Conservation (phyloP, 35 echinoderm and acorn worm species). For the Ophiothrix spiculata region DNA sequence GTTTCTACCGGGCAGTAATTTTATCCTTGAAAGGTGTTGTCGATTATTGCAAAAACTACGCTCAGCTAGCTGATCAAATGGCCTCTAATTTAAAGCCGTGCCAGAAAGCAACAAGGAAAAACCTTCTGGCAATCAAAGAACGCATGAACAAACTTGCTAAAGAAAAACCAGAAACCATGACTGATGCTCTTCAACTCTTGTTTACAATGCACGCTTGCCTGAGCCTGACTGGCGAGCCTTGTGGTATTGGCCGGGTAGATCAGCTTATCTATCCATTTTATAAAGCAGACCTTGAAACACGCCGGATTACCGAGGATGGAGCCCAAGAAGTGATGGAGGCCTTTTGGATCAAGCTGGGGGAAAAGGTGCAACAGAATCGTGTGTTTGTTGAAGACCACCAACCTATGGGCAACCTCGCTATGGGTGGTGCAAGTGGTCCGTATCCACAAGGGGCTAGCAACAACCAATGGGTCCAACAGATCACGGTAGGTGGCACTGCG, state of each 20-base stretch:
- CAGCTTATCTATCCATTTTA: constrained; percentile 1
- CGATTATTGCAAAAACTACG: constrained; percentile 5
- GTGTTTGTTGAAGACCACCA: background rate
- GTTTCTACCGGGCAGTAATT: constrained; percentile 5
- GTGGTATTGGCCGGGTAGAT: background rate
- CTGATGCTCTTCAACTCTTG: constrained; percentile 10
- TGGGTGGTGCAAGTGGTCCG: constrained; percentile 1
- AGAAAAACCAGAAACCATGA: constrained; percentile 9
- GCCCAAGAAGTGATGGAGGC: constrained; percentile 10
- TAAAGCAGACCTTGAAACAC: background rate
- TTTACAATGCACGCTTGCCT: constrained; percentile 9
- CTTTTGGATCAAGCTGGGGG: background rate
- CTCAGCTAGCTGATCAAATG: constrained; percentile 4
- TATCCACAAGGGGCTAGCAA: constrained; percentile 14
- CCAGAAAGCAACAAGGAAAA: background rate
- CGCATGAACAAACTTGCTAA: constrained; percentile 12
- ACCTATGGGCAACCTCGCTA: constrained; percentile 1
- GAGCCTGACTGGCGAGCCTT: constrained; percentile 10
- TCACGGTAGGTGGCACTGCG: background rate
- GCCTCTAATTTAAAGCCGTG: background rate
- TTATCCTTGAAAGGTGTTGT: background rate
- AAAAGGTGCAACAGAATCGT: constrained; percentile 1
- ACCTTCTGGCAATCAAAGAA: constrained; percentile 8
- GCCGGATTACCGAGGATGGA: background rate
- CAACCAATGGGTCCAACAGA: constrained; percentile 14